These are phyloP conservation scores for Epistrophe eligans DNA, from an alignment of 2,888 invertebrate genomes.

Conservation along the genomic window DNA sequence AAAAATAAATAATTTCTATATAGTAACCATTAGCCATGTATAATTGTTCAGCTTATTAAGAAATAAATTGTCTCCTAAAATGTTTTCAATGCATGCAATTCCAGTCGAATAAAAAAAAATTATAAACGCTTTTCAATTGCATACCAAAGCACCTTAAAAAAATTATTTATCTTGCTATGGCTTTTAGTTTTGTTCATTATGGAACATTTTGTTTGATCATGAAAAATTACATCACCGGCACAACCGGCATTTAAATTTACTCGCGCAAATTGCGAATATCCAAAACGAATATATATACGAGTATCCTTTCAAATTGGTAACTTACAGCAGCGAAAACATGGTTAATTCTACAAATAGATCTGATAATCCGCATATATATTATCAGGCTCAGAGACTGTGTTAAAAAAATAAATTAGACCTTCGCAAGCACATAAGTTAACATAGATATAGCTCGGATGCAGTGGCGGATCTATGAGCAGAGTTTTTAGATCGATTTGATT, in stretches of 20 bases:
- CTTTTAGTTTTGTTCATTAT: conserved; percentile 8
- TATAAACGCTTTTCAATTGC: conserved; percentile 50
- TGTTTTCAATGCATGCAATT: conserved; percentile 2
- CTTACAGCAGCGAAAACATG: neutral
- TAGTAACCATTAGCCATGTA: neutral
- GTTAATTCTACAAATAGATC: conserved; percentile 29
- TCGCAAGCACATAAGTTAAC: neutral
- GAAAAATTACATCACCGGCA: conserved; percentile 9
- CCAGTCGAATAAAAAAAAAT: neutral
- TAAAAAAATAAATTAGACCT: neutral
- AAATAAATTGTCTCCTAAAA: conserved; percentile 17
- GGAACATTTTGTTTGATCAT: neutral
- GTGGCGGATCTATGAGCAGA: neutral
- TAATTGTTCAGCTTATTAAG: conserved; percentile 8
- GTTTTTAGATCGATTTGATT: too few species aligned
- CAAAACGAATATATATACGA: neutral
- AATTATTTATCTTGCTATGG: neutral
- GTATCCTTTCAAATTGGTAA: conserved; percentile 16
- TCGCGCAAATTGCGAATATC: neutral
- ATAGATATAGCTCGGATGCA: neutral
- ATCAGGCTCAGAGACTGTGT: neutral
- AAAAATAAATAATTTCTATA: neutral
- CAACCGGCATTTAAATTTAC: conserved; percentile 21
- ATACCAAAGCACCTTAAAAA: conserved; percentile 2
- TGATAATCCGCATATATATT: conserved; percentile 31